phyloP scores from a whole-genome alignment of 1,140 invertebrate species.

The Penaeus indicus region DNA sequence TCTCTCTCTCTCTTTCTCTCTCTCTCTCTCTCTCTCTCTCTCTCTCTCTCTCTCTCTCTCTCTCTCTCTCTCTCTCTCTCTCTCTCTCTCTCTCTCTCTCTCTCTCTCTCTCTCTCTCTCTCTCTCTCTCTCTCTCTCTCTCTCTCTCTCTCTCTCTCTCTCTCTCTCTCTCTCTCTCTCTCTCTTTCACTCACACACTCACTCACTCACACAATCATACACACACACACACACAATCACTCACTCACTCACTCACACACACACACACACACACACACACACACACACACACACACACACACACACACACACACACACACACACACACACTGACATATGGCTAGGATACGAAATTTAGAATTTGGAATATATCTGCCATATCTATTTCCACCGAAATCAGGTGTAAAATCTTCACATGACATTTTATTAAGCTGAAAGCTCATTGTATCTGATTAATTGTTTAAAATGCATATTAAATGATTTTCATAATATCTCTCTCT shows the following conservation, averaged over 20 bases:
- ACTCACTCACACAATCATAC: no score
- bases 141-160: slow-evolving; percentile 8
- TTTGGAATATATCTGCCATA: no score
- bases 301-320: no score
- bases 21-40: not conserved
- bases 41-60: slow-evolving; percentile 24
- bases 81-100: slow-evolving; percentile 21
- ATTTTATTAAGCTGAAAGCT: no score
- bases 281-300: no score
- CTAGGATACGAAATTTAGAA: no score
- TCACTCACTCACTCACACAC: not conserved
- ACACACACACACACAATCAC: not conserved
- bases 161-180: slow-evolving; percentile 12
- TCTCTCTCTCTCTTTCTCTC: not conserved
- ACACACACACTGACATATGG: no score
- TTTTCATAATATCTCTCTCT: not conserved
- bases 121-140: slow-evolving; percentile 12
- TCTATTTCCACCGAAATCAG: no score
- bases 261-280: not conserved
- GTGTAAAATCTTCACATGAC: no score
- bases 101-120: not conserved
- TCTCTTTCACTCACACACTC: not conserved
- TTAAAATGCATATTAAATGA: no score
- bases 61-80: not conserved
- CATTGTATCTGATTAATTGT: no score